A percentile compares a stretch with the other conserved stretches of the same genome.
phyloP scores from a whole-genome alignment of 1,140 invertebrate species.

The Drosophila bifasciata region DNA sequence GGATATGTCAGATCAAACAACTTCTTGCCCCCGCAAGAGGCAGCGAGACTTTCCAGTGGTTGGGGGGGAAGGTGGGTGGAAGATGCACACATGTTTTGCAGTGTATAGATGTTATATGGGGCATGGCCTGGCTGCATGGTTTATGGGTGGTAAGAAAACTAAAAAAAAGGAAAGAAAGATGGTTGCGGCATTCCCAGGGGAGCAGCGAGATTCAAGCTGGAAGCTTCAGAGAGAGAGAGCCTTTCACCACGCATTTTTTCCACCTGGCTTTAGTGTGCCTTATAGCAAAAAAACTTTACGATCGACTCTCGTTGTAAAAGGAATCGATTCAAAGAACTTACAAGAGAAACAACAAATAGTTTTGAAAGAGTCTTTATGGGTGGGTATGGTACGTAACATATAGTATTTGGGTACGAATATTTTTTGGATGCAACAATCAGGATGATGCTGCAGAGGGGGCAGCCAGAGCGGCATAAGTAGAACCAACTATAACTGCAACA shows the following conservation, averaged over 20 bases:
- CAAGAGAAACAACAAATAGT: constrained; percentile 9
- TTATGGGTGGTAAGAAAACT: neutral
- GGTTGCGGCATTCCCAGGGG: too few relatives aligned
- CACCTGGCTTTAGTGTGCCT: neutral
- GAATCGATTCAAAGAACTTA: too few relatives aligned
- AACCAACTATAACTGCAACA: too few relatives aligned
- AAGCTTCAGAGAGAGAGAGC: neutral
- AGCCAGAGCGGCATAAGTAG: too few relatives aligned
- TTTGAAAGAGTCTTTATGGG: constrained; percentile 15
- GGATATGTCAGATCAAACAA: constrained; percentile 46
- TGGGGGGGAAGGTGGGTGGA: too few relatives aligned
- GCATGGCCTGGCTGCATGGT: too few relatives aligned
- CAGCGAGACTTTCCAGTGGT: too few relatives aligned
- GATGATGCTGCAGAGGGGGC: neutral
- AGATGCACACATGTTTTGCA: neutral
- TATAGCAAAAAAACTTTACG: neutral
- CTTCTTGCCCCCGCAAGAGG: constrained; percentile 35
- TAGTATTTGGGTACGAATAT: constrained; percentile 2
- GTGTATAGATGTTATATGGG: too few relatives aligned
- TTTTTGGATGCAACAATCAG: neutral
- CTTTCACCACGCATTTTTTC: constrained; percentile 46
- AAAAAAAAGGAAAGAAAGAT: too few relatives aligned
- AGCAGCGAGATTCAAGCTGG: neutral
- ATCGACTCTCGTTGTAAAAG: too few relatives aligned
- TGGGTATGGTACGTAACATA: constrained; percentile 7